phyloP scores from a whole-genome alignment of 2,888 invertebrate species.

The Rhagonycha lutea region DNA sequence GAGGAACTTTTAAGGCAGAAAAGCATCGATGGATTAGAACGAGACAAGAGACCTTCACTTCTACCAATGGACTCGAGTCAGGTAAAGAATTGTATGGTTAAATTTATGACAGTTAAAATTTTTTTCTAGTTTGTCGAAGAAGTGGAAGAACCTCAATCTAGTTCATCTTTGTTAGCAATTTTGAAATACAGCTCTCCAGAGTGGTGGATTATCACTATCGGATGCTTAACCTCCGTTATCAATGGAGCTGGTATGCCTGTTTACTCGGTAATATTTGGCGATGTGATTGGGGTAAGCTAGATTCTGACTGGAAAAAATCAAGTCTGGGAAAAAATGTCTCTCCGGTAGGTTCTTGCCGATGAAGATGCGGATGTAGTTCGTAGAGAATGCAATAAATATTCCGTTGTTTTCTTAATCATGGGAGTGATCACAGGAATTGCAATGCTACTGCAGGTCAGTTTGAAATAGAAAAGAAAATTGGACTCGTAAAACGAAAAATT shows the following conservation, averaged over 20 bases:
- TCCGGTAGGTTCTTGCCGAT: conserved; percentile 58
- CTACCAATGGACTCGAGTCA: neutral
- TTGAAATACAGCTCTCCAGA: conserved; percentile 68
- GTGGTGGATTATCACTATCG: conserved; percentile 66
- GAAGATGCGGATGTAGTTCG: conserved; percentile 59
- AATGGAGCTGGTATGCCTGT: conserved; percentile 78
- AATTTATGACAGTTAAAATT: neutral
- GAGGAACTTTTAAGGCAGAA: neutral
- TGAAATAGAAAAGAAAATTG: no score
- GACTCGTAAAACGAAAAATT: conserved; percentile 33
- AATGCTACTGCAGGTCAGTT: conserved; percentile 66
- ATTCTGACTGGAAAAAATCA: no score
- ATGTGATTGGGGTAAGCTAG: conserved; percentile 65
- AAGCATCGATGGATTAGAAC: neutral
- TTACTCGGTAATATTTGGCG: conserved; percentile 73
- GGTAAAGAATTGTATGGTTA: neutral
- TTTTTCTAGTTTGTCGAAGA: neutral
- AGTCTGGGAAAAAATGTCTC: conserved; percentile 14
- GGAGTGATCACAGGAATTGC: conserved; percentile 68
- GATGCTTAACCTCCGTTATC: conserved; percentile 64
- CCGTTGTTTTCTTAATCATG: conserved; percentile 66
- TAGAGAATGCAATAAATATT: conserved; percentile 57
- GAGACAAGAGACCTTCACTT: neutral
- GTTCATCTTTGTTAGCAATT: conserved; percentile 39
- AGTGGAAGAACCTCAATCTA: neutral